Base-by-base conservation (phyloP, 2,888 invertebrate genomes). In the Macrosoma leucophasiata region DNA sequence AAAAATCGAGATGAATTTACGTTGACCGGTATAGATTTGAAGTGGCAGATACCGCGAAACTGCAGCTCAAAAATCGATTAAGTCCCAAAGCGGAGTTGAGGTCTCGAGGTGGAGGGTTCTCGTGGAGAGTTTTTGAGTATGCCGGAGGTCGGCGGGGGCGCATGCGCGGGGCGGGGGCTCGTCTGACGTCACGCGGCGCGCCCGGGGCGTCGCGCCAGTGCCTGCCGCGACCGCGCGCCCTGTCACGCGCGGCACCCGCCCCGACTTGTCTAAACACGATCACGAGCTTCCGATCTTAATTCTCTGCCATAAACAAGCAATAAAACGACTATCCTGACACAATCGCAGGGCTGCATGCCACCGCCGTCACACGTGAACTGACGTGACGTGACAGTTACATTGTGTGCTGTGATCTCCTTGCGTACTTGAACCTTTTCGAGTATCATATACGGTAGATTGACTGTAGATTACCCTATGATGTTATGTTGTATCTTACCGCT, bases 51-150 rank as follows among this genome's bases (percentile, higher is more conserved):
- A 34, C 34, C 29, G 28, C 36, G 35, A 36, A 43, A 44, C 35
- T 78, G 76, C 75, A 82, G 73, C 73, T 78, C 71, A 71, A 79
- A 82, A 79, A 84, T 84, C 82, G 82, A 84, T 84, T 78, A 72
- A 71, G 65, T 73, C 61, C 72, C 75, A 70, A 73, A 81, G 78
- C 72, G 63, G 58, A 71, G 73, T 74, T 78, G 76, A 77, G 79
- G 81, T 81, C 81, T 82, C 70, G 66, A 75, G 74, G 69, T 74
- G 71, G 73, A 82, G 81, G 68, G 77, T 66, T 60, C 77, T 81
- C 72, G 60, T 67, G 58, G 74, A 66, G 65, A 66, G 65, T 69
- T 72, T 75, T 67, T 68, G 73, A 77, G 77, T 68, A 64, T 63
- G 60, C 52, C 50, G 63, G 48, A 55, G 54, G 55, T 59, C 43